Percentiles rank a stretch among this genome's conserved stretches.
These are phyloP conservation scores for Corythucha ciliata DNA, from an alignment of 2,888 invertebrate species.

Conservation along the genomic window DNA sequence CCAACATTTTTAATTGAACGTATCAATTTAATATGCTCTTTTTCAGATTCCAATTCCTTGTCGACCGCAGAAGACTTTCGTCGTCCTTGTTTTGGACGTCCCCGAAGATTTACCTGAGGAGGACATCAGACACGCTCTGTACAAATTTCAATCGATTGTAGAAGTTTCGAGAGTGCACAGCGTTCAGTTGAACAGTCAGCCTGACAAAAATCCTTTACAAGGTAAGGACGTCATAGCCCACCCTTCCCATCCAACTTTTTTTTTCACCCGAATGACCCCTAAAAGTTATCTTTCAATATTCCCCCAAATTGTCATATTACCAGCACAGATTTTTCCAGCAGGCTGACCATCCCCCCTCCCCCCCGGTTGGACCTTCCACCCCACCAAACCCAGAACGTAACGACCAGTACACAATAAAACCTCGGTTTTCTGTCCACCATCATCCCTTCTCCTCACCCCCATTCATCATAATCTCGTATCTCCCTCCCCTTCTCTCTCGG, in stretches of 20 bases:
- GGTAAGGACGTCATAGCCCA: background rate
- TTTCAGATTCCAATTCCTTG: constrained; percentile 69
- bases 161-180: constrained; percentile 57
- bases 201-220: constrained; percentile 11
- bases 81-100: constrained; percentile 69
- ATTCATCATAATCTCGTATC: no score
- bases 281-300: no score
- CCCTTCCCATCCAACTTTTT: background rate
- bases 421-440: no score
- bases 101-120: constrained; percentile 78
- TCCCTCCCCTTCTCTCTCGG: no score
- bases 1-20: background rate
- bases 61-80: constrained; percentile 79
- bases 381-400: no score
- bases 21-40: constrained; percentile 8
- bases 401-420: no score
- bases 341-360: no score
- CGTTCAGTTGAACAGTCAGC: constrained; percentile 15
- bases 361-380: no score
- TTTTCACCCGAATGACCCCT: constrained; percentile 4
- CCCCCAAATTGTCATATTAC: no score
- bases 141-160: constrained; percentile 53
- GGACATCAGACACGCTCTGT: constrained; percentile 70
- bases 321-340: no score
- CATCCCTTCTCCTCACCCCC: no score